Base-by-base conservation (phyloP, 1,140 invertebrate genomes). In the Dolichoris vasculosae region DNA sequence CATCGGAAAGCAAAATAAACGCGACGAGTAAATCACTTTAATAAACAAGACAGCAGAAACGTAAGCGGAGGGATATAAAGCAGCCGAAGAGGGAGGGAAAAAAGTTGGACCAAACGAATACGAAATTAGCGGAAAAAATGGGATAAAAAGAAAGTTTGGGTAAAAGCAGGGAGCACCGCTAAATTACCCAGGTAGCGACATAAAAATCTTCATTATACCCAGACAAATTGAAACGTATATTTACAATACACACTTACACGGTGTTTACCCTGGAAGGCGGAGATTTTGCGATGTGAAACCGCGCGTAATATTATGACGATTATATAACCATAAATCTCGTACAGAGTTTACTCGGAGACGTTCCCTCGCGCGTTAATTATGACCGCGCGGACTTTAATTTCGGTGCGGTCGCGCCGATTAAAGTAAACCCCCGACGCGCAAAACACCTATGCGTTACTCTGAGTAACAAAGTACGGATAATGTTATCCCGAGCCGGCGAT, bases 271-370 rank as follows among this genome's bases (percentile, higher is more conserved):
- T 51, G 2, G 20, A 2, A 7, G 7, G 15, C 48, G 2, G 48
- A n/a, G n/a, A n/a, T 1, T 35, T 26, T 13, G 0, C 51, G 26
- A 43, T 40, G 20, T 63, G 55, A 3, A 80, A 38, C 13, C 63
- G n/a, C 55, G 35, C 48, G 64, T 82, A 73, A 73, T 82, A 59
- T 82, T 38, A 73, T 69, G 69, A 32, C 69, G 67, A 82, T 82
- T 82, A 73, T 82, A 38, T 35, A 69, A 8, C 15, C 48, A 82
- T 82, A 73, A 82, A 82, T 82, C 64, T 67, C 15, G 15, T n/a
- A 32, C 15, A 4, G 15, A 51, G 77, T 32, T 40, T n/a, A n/a
- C 30, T n/a, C 32, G 13, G 46, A 48, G 46, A 40, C 32, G 51
- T 23, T 51, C 46, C 2, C 3, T 7, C 17, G 2, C n/a, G n/a